Evolutionary conservation across 37 sponge, comb jelly and placozoan genomes (phyloP).

Genomic region (Diacarnus erythraeanus): DNA sequence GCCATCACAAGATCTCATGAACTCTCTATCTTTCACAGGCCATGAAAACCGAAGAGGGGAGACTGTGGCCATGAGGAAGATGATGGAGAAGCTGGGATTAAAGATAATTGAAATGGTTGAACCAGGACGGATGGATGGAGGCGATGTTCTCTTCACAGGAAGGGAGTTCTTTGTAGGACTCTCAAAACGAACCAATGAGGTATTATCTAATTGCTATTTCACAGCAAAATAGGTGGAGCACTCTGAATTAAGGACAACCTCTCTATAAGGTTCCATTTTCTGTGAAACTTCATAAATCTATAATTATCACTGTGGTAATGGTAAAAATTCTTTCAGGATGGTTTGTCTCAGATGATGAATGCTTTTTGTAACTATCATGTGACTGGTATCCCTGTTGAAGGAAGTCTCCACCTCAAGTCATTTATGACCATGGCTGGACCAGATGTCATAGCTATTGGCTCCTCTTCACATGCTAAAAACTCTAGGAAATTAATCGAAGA

Average conservation of each 20-base stretch:
- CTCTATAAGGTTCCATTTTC: background rate
- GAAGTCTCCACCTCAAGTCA: conserved; percentile 76
- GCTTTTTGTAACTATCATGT: conserved; percentile 63
- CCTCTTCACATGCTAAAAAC: conserved; percentile 32
- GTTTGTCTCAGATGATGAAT: conserved; percentile 44
- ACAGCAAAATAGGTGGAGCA: background rate
- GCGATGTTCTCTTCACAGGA: conserved; percentile 93
- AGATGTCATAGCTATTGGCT: conserved; percentile 63
- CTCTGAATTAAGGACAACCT: background rate
- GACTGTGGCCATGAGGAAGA: conserved; percentile 25
- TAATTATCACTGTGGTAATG: background rate
- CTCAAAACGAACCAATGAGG: conserved; percentile 74
- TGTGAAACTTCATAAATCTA: background rate
- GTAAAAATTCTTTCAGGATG: conserved; percentile 63
- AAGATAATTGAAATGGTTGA: conserved; percentile 59
- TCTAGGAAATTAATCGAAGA: conserved; percentile 34
- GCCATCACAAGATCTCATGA: background rate
- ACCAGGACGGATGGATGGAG: conserved; percentile 79
- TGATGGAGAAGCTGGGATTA: conserved; percentile 51
- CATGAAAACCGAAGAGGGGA: conserved; percentile 69
- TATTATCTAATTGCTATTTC: conserved; percentile 5
- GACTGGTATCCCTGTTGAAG: conserved; percentile 42
- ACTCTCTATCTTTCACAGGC: conserved; percentile 4
- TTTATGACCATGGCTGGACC: conserved; percentile 80
- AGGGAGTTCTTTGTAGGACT: conserved; percentile 87